phyloP scores from a whole-genome alignment of 2,113 vertebrate species.

The Oryctolagus cuniculus region DNA sequence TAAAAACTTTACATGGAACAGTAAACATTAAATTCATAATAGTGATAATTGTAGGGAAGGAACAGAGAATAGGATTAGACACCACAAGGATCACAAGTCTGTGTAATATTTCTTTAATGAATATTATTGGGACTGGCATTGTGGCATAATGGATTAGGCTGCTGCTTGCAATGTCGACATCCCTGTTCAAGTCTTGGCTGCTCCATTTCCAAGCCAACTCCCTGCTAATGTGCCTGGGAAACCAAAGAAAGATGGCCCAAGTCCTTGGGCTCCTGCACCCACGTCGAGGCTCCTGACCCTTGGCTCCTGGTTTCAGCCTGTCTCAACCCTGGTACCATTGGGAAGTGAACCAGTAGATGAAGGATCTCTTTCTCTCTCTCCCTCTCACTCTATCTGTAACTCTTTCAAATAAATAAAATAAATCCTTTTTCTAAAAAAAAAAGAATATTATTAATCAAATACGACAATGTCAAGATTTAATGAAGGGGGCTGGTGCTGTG shows the following conservation, averaged over 20 bases:
- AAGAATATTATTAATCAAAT: background rate
- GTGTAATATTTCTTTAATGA: background rate
- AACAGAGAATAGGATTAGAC: background rate
- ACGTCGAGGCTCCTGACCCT: no score
- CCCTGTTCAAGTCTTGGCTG: no score
- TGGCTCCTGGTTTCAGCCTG: background rate
- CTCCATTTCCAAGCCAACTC: no score
- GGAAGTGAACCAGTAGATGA: no score
- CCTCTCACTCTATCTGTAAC: no score
- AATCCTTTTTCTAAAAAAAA: background rate
- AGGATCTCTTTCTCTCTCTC: no score
- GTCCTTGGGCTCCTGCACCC: no score
- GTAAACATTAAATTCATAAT: conserved; percentile 44
- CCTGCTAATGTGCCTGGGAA: no score
- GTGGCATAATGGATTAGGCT: no score
- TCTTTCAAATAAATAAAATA: no score
- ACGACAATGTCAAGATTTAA: background rate
- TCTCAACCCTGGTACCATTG: background rate
- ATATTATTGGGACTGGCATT: background rate
- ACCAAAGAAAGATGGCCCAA: no score
- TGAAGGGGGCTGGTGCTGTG: background rate
- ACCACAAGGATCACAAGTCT: background rate
- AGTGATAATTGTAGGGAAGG: background rate
- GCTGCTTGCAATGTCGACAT: no score
- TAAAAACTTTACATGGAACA: conserved; percentile 48